Conservation (phyloP, 2,888 invertebrate genomes). For the Tholera decimalis region DNA sequence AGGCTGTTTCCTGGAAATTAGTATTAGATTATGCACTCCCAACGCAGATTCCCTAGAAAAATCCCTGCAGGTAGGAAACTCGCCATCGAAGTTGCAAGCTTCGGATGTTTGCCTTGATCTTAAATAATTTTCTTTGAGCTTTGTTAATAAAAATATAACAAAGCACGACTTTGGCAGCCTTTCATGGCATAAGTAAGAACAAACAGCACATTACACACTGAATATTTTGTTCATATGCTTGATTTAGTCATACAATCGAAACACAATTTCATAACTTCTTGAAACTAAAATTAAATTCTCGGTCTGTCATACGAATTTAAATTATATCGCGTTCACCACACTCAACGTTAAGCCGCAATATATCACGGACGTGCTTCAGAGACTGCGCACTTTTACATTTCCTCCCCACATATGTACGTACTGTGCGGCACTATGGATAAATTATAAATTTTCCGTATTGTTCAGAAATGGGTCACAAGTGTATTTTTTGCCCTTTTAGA, state of each 20-base stretch:
- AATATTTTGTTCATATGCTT: not conserved
- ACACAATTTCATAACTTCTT: slow-evolving; percentile 6
- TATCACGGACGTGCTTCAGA: slow-evolving; percentile 14
- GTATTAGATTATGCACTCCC: too few relatives aligned
- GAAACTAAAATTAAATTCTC: slow-evolving; percentile 21
- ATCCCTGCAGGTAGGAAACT: too few relatives aligned
- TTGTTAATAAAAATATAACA: too few relatives aligned
- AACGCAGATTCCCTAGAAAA: too few relatives aligned
- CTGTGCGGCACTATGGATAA: not conserved
- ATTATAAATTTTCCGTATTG: not conserved
- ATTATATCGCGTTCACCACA: slow-evolving; percentile 14
- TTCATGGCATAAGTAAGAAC: not conserved
- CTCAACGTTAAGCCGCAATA: slow-evolving; percentile 11
- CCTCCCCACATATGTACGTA: not conserved
- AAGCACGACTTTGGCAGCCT: too few relatives aligned
- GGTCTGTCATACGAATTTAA: slow-evolving; percentile 14
- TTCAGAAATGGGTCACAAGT: not conserved
- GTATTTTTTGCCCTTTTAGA: not conserved
- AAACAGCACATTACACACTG: not conserved
- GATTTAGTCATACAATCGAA: slow-evolving; percentile 14
- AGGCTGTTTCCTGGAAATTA: too few relatives aligned
- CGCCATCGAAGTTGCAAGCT: too few relatives aligned
- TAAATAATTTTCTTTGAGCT: too few relatives aligned
- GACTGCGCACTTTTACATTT: slow-evolving; percentile 10
- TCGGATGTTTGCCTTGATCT: too few relatives aligned